Evolutionary conservation across 1,140 invertebrate genomes (phyloP), one percentile per base, ranked within the genome.

Genomic region (Aphelenchoides fujianensis): DNA sequence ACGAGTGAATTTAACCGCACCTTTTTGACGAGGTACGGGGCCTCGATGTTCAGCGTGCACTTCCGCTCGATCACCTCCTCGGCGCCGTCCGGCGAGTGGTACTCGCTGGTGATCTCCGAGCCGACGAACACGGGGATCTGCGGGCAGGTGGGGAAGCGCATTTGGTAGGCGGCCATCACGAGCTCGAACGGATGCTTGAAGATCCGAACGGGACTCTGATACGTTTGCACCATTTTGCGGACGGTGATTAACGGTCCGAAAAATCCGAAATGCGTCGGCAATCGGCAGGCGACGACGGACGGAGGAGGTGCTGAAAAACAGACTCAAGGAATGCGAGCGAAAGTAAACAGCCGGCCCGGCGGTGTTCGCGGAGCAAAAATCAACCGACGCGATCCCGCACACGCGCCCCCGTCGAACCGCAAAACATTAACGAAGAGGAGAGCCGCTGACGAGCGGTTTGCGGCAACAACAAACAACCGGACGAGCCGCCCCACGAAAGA

Each of bases 141-240:
- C 41, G 92, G 91, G 85, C 93, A 96, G 37, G 89, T 92, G 28
- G 94, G 94, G 86, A 97, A 97, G 59, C 94, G 89, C 62, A 37
- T 79, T 32, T 83, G 63, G 69, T 77, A 81, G 32, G 72, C 94
- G 88, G 91, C 90, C 94, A 97, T 96, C 64, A 96, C 92, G 81
- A 97, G 88, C 86, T 96, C 93, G 86, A 97, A 97, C 34, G 94
- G 92, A 86, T 93, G 91, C 87, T 96, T 96, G 88, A 96, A 96
- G 68, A 97, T 92, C 87, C 94, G 89, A 2, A 96, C 91, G 74
- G 94, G 93, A 70, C 92, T 94, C 84, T 94, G 91, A 86, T 95
- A 97, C 85, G 94, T 93, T 86, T 97, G 94, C 79, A 97, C 94
- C 94, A 97, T 97, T 48, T 48, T 48, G n/a, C 41, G 41, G 12